A percentile compares a stretch with the other conserved stretches of the same genome.
Evolutionary conservation across 2,113 vertebrate genomes (phyloP).

Genomic region (Paedocypris sp.): DNA sequence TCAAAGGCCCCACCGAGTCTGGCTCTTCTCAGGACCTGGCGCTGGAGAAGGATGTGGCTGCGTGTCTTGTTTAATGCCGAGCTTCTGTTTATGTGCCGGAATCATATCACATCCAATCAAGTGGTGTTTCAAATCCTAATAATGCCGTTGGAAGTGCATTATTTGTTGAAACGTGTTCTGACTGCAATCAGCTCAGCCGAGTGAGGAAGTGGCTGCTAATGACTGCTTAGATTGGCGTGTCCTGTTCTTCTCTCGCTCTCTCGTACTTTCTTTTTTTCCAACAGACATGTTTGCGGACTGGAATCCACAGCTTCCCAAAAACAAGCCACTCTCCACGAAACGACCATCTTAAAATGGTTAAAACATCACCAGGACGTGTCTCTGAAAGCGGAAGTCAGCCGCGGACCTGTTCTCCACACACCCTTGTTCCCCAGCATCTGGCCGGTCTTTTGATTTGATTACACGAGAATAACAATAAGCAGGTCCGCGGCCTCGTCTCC

Average conservation of each 20-base stretch:
- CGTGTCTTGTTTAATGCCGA: slow-evolving; percentile 49
- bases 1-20: slow-evolving; percentile 43
- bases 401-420: slow-evolving; percentile 56
- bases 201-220: slow-evolving; percentile 48
- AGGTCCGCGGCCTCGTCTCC: slow-evolving; percentile 60
- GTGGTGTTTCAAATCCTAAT: slow-evolving; percentile 65
- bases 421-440: slow-evolving; percentile 56
- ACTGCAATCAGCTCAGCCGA: slow-evolving; percentile 54
- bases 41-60: slow-evolving; percentile 28
- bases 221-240: slow-evolving; percentile 45
- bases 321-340: no score
- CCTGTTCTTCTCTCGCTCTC: slow-evolving; percentile 29
- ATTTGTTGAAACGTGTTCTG: slow-evolving; percentile 58
- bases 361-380: no score
- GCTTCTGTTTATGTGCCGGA: slow-evolving; percentile 59
- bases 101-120: slow-evolving; percentile 65
- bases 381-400: slow-evolving; percentile 60
- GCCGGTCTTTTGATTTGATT: slow-evolving; percentile 65
- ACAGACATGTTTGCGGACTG: no score
- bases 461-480: slow-evolving; percentile 73
- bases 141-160: slow-evolving; percentile 65
- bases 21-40: slow-evolving; percentile 49
- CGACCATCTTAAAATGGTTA: no score
- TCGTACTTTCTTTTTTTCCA: neutral
- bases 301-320: no score